These are phyloP conservation scores for Perizoma flavofasciatum DNA, from an alignment of 2,888 invertebrate species.

Conservation along the genomic window DNA sequence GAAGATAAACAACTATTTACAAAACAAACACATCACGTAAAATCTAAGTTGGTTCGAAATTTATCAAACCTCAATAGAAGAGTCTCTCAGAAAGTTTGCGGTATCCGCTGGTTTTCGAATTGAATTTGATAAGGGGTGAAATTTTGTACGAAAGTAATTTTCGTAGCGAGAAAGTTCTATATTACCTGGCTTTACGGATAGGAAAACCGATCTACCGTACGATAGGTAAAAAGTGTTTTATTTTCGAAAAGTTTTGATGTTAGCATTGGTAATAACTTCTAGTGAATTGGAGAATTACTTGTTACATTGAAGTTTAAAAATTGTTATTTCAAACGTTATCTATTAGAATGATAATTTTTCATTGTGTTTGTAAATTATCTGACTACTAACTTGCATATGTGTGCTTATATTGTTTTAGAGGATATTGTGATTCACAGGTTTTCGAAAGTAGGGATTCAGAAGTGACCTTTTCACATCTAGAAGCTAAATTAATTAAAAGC, in stretches of 20 bases:
- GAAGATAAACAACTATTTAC: conserved; percentile 21
- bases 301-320: neutral
- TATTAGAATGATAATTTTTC: no score
- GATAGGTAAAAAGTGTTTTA: conserved; percentile 50
- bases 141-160: conserved; percentile 59
- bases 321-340: neutral
- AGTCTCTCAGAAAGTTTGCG: conserved; percentile 52
- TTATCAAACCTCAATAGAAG: conserved; percentile 47
- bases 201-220: conserved; percentile 46
- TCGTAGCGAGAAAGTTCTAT: conserved; percentile 49
- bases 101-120: conserved; percentile 53
- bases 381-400: no score
- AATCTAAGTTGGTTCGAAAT: conserved; percentile 35
- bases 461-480: no score
- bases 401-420: no score
- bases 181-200: conserved; percentile 54
- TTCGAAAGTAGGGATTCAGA: no score
- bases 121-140: conserved; percentile 63
- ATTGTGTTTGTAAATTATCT: no score
- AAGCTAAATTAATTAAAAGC: no score
- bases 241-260: conserved; percentile 33
- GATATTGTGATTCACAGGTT: no score
- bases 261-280: conserved; percentile 25
- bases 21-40: conserved; percentile 33
- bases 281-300: conserved; percentile 21